These are phyloP conservation scores for Zosterops hypoxanthus DNA, from an alignment of 2,113 vertebrate genomes.

Conservation along the genomic window DNA sequence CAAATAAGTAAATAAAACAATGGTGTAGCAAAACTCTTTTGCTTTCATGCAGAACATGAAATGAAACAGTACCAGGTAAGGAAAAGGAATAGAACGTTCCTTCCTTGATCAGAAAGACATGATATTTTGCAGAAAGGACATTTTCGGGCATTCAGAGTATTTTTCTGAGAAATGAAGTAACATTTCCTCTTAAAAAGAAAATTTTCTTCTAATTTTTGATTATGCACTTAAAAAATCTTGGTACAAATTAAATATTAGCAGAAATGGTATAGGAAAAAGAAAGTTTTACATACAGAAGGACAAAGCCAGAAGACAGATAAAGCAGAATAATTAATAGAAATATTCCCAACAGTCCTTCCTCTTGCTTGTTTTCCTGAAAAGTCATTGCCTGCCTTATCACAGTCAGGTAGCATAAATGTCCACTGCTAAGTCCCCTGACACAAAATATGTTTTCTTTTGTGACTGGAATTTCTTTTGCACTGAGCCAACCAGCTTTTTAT, in stretches of 20 bases:
- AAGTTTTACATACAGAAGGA: not conserved
- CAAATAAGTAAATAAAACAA: no score
- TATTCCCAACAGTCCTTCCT: not conserved
- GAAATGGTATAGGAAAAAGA: not conserved
- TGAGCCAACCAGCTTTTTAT: not conserved
- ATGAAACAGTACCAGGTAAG: not conserved
- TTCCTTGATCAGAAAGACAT: not conserved
- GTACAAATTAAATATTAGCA: not conserved
- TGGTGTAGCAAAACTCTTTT: no score
- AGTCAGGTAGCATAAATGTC: not conserved
- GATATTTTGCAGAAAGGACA: not conserved
- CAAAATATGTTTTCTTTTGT: not conserved
- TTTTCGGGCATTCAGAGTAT: not conserved
- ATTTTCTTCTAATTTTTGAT: not conserved
- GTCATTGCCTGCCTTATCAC: not conserved
- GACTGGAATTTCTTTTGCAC: not conserved
- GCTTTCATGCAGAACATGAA: no score
- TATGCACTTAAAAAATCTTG: not conserved
- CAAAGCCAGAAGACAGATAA: not conserved
- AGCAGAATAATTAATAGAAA: not conserved
- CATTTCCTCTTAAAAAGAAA: not conserved
- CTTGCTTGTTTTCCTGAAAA: not conserved
- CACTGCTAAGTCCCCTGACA: not conserved
- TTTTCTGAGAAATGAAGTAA: not conserved
- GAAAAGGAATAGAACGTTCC: not conserved